Conservation (phyloP, 2,888 invertebrate genomes). For the Drosophila rubida region DNA sequence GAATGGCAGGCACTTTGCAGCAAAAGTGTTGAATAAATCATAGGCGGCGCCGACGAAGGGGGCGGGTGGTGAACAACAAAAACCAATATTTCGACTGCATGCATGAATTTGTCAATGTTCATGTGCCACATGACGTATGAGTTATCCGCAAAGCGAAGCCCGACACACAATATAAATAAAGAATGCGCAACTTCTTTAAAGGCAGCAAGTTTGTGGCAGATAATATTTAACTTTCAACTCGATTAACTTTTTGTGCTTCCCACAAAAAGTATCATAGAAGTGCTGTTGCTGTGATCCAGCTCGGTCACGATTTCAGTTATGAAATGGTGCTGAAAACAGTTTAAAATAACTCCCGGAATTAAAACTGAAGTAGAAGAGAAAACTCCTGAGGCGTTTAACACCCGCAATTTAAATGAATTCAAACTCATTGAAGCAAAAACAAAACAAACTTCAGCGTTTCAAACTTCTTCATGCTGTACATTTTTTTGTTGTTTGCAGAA, state of each 20-base stretch:
- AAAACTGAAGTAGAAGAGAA: neutral
- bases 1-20: constrained; percentile 1
- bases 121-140: constrained; percentile 42
- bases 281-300: neutral
- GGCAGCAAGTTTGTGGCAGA: constrained; percentile 20
- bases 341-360: neutral
- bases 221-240: constrained; percentile 29
- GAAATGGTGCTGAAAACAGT: constrained; percentile 8
- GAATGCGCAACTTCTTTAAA: neutral
- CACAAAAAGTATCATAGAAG: neutral
- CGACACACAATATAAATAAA: neutral
- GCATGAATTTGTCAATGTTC: constrained; percentile 41
- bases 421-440: constrained; percentile 9
- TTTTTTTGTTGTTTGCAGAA: neutral
- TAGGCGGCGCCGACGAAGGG: neutral
- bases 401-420: constrained; percentile 18
- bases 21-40: constrained; percentile 43
- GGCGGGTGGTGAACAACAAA: constrained; percentile 24
- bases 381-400: constrained; percentile 8
- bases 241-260: constrained; percentile 10
- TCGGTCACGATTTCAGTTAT: neutral
- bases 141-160: constrained; percentile 2
- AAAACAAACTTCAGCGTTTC: constrained; percentile 11
- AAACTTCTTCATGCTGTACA: neutral
- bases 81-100: constrained; percentile 25